Evolutionary conservation across 2,113 vertebrate genomes (phyloP).

Genomic region (Xiphophorus couchianus): DNA sequence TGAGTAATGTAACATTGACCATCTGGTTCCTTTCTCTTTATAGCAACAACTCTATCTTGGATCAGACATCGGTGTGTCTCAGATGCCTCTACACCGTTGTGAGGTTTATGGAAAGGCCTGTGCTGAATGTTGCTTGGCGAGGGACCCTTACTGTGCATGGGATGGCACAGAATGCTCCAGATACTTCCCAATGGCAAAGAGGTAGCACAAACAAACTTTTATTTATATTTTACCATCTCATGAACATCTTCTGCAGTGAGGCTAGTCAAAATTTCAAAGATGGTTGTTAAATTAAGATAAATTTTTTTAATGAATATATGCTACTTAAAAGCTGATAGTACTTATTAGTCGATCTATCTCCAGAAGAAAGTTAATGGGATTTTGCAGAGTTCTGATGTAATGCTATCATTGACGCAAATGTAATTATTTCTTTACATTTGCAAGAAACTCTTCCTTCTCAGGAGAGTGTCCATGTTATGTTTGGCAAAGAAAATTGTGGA

Average conservation of each 20-base stretch:
- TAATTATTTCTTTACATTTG: too few relatives aligned
- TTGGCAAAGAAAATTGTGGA: not conserved
- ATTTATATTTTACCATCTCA: not conserved
- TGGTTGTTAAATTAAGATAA: too few relatives aligned
- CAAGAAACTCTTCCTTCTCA: not conserved
- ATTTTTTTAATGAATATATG: too few relatives aligned
- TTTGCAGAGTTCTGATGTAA: too few relatives aligned
- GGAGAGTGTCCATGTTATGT: not conserved
- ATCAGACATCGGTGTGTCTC: slow-evolving; percentile 88
- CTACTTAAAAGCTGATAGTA: too few relatives aligned
- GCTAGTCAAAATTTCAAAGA: too few relatives aligned
- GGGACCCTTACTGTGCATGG: slow-evolving; percentile 99
- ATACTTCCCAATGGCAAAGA: slow-evolving; percentile 97
- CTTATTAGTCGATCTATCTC: too few relatives aligned
- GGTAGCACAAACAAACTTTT: slow-evolving; percentile 78
- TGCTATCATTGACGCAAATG: too few relatives aligned
- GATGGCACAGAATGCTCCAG: slow-evolving; percentile 95
- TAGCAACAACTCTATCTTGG: slow-evolving; percentile 98
- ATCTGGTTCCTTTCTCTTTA: slow-evolving; percentile 15
- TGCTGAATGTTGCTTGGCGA: slow-evolving; percentile 95
- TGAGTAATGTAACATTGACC: not conserved
- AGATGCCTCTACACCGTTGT: slow-evolving; percentile 95
- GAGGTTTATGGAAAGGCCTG: slow-evolving; percentile 96
- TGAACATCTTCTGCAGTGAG: not conserved
- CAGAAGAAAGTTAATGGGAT: too few relatives aligned